Base-by-base conservation (phyloP, 2,113 vertebrate genomes). In the Ptyas mucosa region DNA sequence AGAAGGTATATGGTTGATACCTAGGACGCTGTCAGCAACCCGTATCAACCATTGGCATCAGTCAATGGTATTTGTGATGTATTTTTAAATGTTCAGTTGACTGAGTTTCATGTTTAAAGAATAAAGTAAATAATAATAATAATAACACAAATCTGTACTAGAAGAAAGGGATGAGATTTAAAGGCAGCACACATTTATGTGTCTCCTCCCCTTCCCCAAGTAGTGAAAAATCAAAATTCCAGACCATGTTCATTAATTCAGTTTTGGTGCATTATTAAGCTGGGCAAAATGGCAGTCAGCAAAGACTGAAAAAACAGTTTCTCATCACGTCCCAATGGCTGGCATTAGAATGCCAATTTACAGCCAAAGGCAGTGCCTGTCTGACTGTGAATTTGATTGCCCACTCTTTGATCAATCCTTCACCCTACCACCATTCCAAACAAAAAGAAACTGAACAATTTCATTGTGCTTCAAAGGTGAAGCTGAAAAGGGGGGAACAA, bases 351-450 rank as follows among this genome's bases (percentile, higher is more conserved):
- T 93, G 87, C 89, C 91, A 89, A 91, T 94, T 94, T 93, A 91
- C 87, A 93, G 93, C 87, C 93, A 94, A 92, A 91, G 87, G 55
- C 69, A 92, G 81, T 69, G 93, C 89, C 91, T 93, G 64, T 94
- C 91, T 91, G 87, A 89, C 91, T 89, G 91, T 93, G 93, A 93
- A 89, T 89, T 89, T 91, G 86, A 88, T 92, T 93, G 87, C 93
- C 93, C 89, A 89, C 88, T 91, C 87, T 94, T 94, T 93, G 91
- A 93, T 93, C 91, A 91, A 89, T 89, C 89, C 87, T 92, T 61
- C 54, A 94, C 49, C 87, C 87, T 85, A 11, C 6, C 12, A 90
- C 46, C 91, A 0, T 91, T 87, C n/a, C 8, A 53, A 29, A 7
- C 55, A 88, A 55, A 93, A 39, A 88, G 6, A 89, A 94, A 92